These are phyloP conservation scores for Oeneis ivallda DNA, from an alignment of 2,888 invertebrate species.

Conservation along the genomic window DNA sequence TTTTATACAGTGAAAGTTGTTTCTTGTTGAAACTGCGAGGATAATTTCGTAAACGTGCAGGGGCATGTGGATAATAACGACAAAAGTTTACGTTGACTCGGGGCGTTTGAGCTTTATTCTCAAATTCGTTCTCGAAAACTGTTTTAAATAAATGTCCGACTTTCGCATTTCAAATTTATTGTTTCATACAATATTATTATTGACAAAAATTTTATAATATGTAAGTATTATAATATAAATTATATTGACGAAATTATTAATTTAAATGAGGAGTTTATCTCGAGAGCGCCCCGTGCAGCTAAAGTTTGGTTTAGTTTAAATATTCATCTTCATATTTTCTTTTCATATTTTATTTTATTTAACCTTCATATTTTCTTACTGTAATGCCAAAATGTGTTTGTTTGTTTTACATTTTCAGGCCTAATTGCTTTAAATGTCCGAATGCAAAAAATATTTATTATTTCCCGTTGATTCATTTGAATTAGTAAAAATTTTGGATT, in stretches of 20 bases:
- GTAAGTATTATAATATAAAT: not conserved
- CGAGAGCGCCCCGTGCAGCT: no score
- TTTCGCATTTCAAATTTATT: slow-evolving; percentile 26
- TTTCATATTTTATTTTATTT: no score
- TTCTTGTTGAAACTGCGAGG: slow-evolving; percentile 30
- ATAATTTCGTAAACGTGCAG: slow-evolving; percentile 35
- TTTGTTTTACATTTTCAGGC: no score
- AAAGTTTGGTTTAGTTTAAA: not conserved
- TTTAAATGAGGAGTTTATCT: no score
- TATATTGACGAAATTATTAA: no score
- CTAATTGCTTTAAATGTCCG: no score
- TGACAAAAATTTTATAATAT: not conserved
- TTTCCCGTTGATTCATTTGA: no score
- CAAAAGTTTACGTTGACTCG: slow-evolving; percentile 34
- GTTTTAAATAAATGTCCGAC: slow-evolving; percentile 36
- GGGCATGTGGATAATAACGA: slow-evolving; percentile 34
- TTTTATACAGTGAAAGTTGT: slow-evolving; percentile 11
- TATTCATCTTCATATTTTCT: no score
- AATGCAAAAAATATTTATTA: no score
- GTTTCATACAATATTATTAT: not conserved
- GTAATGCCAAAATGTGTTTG: no score
- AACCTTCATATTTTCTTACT: no score
- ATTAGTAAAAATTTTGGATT: no score
- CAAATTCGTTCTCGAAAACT: slow-evolving; percentile 31
- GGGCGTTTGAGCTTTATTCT: slow-evolving; percentile 34